Base-by-base conservation (phyloP, 2,113 vertebrate genomes). In the Leptosomus discolor region DNA sequence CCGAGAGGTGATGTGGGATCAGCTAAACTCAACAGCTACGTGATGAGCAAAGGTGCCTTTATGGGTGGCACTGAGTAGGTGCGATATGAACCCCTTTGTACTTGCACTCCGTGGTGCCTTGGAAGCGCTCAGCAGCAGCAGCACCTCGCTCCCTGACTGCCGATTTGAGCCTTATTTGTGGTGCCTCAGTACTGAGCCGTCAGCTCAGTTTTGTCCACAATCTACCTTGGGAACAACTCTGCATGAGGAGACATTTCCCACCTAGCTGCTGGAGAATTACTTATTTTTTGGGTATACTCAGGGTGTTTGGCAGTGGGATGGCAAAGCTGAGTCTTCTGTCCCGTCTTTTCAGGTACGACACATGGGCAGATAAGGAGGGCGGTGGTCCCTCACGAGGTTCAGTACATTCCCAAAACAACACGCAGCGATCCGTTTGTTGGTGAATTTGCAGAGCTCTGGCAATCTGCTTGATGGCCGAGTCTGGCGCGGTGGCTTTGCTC, bases 11-110 rank as follows among this genome's bases (percentile, higher is more conserved):
- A 20, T 22, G 13, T 7, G 10, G n/a, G 54, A 53, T 75, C 30
- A 36, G 19, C 26, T 15, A 13, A 67, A 41, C 32, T 20, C 53
- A 56, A 11, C 2, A 1, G 50, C 48, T 8, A 1, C 1, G 9
- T 24, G 30, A 17, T 68, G 16, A 50, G 30, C 48, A 48, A 61
- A 87, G 61, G 39, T 58, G 17, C 27, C 61, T 45, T 57, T 23
- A 4, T 19, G 53, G 32, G 37, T n/a, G 18, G 34, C 60, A 19
- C 46, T 11, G 39, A 41, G 27, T 15, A 36, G 34, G 3, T 8
- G 30, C 34, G 26, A 7, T 5, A 8, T 30, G 61, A 36, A 23
- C 34, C 20, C 43, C 23, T 54, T 27, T 27, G 36, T 37, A 19
- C 34, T 23, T n/a, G 30, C 15, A 2, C 39, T 27, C 57, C 1